Evolutionary conservation across 64 coral and sea anemone species (phyloP), one percentile per base, ranked within the genome.

Genomic region (Porites lutea): DNA sequence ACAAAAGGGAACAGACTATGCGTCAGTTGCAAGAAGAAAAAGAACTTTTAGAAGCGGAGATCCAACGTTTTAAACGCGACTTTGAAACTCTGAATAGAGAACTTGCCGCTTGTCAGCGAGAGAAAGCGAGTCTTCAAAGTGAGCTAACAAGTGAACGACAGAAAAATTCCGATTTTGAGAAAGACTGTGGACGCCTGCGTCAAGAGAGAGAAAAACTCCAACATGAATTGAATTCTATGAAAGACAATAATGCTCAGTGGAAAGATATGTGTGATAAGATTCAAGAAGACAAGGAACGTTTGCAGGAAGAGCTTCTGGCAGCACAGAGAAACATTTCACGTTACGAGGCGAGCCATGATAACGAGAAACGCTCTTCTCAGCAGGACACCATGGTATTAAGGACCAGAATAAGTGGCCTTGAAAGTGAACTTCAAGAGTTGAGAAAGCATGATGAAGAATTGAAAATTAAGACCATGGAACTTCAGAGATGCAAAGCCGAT

Each of bases 191-290:
- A 27, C 83, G 92, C 48, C 69, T 94, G 9, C 74, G 75, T 9
- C 88, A 89, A 21, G 95, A 97, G 23, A 70, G 92, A 71, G 92
- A 97, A 52, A 90, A 97, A 71, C 88, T 97, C 2, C 88, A 91
- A 48, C 74, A 83, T 12, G 95, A 97, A 61, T 77, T 97, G 83
- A 86, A n/a, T 3, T 69, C 87, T 11, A 97, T 97, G 95, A 97
- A 94, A 63, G 95, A 94, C 48, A 97, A 93, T 8, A 97, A 97
- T 63, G 51, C 92, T 46, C 92, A 94, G 55, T 97, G 95, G 95
- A 97, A 97, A 77, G 95, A 97, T 37, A 97, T 97, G 95, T 97
- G 95, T 55, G 95, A 97, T 58, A 97, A 94, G 65, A 97, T 97
- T 63, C 95, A 97, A 55, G 75, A 91, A 18, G 95, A 97, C 59